Evolutionary conservation across 2,888 invertebrate species (phyloP), one percentile per base, ranked within the genome.

Genomic region (Sesamia inferens): DNA sequence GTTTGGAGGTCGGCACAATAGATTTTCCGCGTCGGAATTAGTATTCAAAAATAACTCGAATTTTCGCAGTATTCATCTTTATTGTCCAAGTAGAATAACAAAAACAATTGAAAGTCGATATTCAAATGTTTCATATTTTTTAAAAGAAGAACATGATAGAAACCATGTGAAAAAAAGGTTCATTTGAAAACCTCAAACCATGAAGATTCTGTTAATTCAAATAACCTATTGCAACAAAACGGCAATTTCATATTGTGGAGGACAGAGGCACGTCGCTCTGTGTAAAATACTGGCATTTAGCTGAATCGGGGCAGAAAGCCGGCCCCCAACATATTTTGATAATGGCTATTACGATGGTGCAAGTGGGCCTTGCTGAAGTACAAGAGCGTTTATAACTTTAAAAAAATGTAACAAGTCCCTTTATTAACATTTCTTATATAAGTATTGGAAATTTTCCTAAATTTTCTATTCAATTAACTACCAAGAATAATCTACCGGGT

Each of bases 391-490:
- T n/a, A 57, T 2, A 22, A 62, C 5, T 62, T 62, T 61, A 31
- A 11, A 57, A 61, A 70, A 77, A 65, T 71, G 59, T 51, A 81
- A 79, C 64, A 57, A 14, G 13, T 48, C 39, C 59, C 24, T n/a
- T 42, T 71, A 61, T 54, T 57, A 76, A 54, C 3, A 59, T 44
- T 55, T 44, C 54, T 67, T 59, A 70, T 5, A 19, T 24, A 68
- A 0, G 0, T 57, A 24, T 64, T 82, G 57, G 55, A 79, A 65
- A 13, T n/a, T 59, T 66, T 59, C 13, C 31, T 59, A 57, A 81
- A 81, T 61, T 61, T 13, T 58, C 66, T 82, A 79, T 77, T 77
- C 1, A 66, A 72, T 69, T 69, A 55, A 4, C 59, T 78, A 78
- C 74, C 13, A 58, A 82, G 10, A 77, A 69, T 51, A 72, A 19